Evolutionary conservation across 2,113 vertebrate genomes (phyloP), one percentile per base, ranked within the genome.

Genomic region (Megalops atlanticus): DNA sequence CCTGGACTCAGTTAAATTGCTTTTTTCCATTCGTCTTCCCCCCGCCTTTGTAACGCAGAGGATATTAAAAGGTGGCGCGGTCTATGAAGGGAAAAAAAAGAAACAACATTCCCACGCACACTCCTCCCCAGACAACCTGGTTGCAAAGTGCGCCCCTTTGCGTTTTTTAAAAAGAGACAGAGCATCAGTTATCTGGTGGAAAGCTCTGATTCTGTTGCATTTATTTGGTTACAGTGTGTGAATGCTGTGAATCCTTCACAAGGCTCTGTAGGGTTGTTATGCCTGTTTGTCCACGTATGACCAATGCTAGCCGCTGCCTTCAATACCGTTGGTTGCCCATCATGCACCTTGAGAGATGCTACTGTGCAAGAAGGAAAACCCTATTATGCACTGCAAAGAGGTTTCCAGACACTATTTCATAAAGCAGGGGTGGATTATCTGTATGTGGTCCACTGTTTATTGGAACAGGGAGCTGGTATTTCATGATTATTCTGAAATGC

Each of bases 1-100:
- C 81, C 75, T 33, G 52, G 78, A 72, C 83, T 77, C 85, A 76
- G 81, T 74, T 74, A 84, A 87, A 87, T 83, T 86, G 79, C 81
- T 84, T 88, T 87, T 52, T 52, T 74, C 43, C n/a, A n/a, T 31
- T 31, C n/a, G 3, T 11, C n/a, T 31, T 84, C 72, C 73, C 79
- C 58, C 24, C 15, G 69, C n/a, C 74, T 52, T 64, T 4, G 11
- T 64, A 64, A 77, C 40, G 49, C 18, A 54, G 45, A 36, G 33
- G 38, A 77, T 77, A 36, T 77, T 38, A 58, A 27, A 77, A 39
- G 24, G 33, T 15, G 31, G 47, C 15, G 33, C 49, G 58, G 47
- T 45, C 33, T 36, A 64, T 64, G 27, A n/a, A 54, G 76, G 76
- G 31, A 27, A 52, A 52, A 52, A 12, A n/a, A 54, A 49, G 76